phyloP scores from a whole-genome alignment of 2,797 vertebrate genomes.

The Eremophila alpestris region DNA sequence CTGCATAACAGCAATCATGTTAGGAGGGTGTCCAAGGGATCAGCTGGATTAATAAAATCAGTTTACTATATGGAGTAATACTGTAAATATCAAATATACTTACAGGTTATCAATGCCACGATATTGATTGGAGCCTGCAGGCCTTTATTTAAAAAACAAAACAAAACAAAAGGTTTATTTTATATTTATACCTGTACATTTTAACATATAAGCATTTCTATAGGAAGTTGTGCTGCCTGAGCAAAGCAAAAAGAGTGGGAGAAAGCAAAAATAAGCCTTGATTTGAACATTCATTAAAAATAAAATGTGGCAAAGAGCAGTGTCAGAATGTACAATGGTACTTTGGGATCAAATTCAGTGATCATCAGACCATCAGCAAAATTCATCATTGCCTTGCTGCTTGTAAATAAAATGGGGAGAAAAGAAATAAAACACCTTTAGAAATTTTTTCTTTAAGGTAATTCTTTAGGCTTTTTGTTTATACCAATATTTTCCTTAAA shows the following conservation, averaged over 20 bases:
- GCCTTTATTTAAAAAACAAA: not conserved
- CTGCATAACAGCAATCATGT: not conserved
- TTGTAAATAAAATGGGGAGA: not conserved
- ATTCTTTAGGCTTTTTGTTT: not conserved
- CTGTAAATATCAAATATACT: not conserved
- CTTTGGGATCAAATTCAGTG: not conserved
- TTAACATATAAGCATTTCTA: not conserved
- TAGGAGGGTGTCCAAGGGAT: not conserved
- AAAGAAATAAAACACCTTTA: not conserved
- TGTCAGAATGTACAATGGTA: not conserved
- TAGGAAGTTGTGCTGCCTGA: not conserved
- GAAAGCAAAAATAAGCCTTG: not conserved
- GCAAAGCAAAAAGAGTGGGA: not conserved
- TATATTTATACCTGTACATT: not conserved
- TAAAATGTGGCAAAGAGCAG: not conserved
- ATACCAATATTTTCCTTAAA: not conserved
- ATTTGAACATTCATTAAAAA: not conserved
- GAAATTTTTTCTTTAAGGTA: not conserved
- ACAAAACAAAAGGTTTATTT: not conserved
- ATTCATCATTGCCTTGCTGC: not conserved
- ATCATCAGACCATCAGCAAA: not conserved
- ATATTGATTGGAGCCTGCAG: not conserved
- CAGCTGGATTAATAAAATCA: not conserved
- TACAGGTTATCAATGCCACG: not conserved
- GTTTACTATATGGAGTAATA: not conserved